Conservation (phyloP, 2,113 vertebrate species). For the Atherinomorus stipes region DNA sequence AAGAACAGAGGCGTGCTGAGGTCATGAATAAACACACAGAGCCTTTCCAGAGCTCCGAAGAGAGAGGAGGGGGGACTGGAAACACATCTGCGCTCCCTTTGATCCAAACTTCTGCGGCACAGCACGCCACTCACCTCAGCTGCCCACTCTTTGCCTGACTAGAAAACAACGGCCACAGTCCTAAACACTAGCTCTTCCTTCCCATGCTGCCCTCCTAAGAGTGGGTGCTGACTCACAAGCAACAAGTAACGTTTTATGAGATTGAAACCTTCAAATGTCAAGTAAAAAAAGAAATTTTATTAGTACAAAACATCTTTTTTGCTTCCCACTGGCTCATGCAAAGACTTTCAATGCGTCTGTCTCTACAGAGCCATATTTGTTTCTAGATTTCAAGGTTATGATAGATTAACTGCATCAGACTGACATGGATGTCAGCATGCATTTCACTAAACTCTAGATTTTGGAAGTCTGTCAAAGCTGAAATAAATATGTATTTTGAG, state of each 20-base stretch:
- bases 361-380: constrained; percentile 11
- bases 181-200: constrained; percentile 68
- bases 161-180: constrained; percentile 75
- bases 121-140: constrained; percentile 81
- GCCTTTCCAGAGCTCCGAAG: constrained; percentile 66
- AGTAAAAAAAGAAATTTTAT: background rate
- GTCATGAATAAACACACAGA: constrained; percentile 81
- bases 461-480: background rate
- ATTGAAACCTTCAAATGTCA: constrained; percentile 52
- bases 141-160: constrained; percentile 79
- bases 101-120: constrained; percentile 80
- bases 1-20: constrained; percentile 77
- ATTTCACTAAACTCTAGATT: constrained; percentile 9
- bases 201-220: constrained; percentile 69
- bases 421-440: constrained; percentile 23
- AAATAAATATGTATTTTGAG: background rate
- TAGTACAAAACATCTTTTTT: constrained; percentile 31
- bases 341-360: constrained; percentile 20
- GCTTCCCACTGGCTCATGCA: constrained; percentile 38
- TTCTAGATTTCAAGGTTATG: constrained; percentile 26
- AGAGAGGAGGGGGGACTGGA: constrained; percentile 65
- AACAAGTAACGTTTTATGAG: constrained; percentile 41
- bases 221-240: constrained; percentile 61
- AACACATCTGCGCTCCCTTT: constrained; percentile 85
- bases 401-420: background rate